These are phyloP conservation scores for Malurus splendens DNA, from an alignment of 2,797 vertebrate species.

Conservation along the genomic window DNA sequence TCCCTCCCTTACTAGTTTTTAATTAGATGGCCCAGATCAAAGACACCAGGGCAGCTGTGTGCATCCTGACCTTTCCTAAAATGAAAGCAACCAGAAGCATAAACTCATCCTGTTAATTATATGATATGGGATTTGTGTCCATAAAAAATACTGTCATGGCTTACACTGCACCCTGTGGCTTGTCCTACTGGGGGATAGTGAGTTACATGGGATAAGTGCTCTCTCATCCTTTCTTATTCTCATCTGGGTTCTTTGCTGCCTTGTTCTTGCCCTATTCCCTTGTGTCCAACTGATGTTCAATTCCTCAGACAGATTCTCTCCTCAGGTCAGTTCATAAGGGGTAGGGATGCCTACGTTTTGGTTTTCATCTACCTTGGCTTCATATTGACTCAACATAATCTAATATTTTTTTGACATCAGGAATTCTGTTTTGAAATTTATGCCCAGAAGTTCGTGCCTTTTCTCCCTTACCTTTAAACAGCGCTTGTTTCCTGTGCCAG, in stretches of 20 bases:
- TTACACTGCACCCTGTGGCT: neutral
- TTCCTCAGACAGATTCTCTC: neutral
- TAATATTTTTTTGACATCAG: neutral
- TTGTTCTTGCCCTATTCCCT: neutral
- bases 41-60: neutral
- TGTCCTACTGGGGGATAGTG: neutral
- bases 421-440: neutral
- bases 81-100: neutral
- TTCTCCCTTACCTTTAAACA: neutral
- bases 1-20: neutral
- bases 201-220: neutral
- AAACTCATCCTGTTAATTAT: neutral
- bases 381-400: neutral
- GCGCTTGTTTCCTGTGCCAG: neutral
- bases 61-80: neutral
- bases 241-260: neutral
- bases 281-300: neutral
- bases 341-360: neutral
- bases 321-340: neutral
- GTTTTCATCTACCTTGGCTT: neutral
- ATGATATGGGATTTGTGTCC: neutral
- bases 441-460: neutral
- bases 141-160: neutral
- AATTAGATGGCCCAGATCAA: neutral
- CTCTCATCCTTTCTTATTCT: neutral